These are phyloP conservation scores for Dipus sagitta DNA, from an alignment of 2,797 vertebrate species.

Conservation along the genomic window DNA sequence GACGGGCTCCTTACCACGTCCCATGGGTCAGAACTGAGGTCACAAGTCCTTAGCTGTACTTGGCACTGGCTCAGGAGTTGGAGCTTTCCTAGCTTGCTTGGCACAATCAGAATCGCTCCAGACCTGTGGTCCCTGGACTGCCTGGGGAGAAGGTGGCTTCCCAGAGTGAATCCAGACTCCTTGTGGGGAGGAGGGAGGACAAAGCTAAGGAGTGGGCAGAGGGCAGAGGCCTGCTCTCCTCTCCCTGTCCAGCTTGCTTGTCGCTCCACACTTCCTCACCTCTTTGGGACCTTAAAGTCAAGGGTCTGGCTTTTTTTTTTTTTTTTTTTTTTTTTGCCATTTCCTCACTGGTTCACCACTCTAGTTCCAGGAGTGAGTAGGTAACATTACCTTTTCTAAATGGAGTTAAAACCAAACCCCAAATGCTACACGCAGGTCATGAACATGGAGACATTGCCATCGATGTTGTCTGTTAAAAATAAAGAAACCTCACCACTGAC, in stretches of 20 bases:
- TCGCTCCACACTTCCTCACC: fast-evolving
- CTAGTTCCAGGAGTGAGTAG: neutral
- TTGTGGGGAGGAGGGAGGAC: neutral
- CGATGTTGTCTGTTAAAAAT: neutral
- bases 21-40: neutral
- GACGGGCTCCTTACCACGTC: fast-evolving
- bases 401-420: slow-evolving; percentile 59
- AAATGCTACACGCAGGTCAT: slow-evolving; percentile 12
- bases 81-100: neutral
- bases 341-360: neutral
- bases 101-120: neutral
- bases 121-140: neutral
- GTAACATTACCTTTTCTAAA: slow-evolving; percentile 19
- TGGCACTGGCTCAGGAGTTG: fast-evolving
- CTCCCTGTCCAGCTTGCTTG: fast-evolving
- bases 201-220: fast-evolving
- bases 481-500: neutral
- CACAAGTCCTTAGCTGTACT: neutral
- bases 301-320: neutral
- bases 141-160: neutral
- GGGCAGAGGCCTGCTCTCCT: fast-evolving
- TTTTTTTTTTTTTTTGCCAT: neutral
- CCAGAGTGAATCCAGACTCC: neutral
- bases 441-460: slow-evolving; percentile 48
- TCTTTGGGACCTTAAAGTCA: neutral